A percentile compares a stretch with the other conserved stretches of the same genome.
Evolutionary conservation across 2,888 invertebrate species (phyloP).

Genomic region (Lysandra coridon): DNA sequence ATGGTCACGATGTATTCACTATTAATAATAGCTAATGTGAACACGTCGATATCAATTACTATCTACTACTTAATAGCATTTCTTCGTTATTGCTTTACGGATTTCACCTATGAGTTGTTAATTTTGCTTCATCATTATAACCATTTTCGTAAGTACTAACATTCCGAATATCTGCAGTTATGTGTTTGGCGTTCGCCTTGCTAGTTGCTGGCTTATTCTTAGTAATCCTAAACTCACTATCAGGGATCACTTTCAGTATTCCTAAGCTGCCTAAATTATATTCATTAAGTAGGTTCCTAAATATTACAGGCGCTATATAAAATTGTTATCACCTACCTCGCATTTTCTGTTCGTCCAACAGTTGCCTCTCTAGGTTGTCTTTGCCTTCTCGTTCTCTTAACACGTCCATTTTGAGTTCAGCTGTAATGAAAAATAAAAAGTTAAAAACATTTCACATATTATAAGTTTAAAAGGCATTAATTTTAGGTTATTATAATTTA

Average conservation of each 20-base stretch:
- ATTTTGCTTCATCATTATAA: not conserved
- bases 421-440: conserved; percentile 80
- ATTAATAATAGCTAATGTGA: conserved; percentile 72
- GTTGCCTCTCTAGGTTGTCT: conserved; percentile 95
- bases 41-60: conserved; percentile 9
- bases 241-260: too few species aligned
- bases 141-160: not conserved
- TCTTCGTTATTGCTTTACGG: not conserved
- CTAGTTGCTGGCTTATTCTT: too few species aligned
- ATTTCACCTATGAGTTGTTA: not conserved
- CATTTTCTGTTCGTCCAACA: conserved; percentile 95
- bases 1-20: conserved; percentile 73
- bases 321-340: conserved; percentile 87
- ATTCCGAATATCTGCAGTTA: not conserved
- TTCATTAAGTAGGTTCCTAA: not conserved
- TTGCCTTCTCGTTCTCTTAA: conserved; percentile 95
- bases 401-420: conserved; percentile 97
- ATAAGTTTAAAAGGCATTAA: too few species aligned
- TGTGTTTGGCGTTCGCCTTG: too few species aligned
- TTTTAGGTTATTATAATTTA: too few species aligned
- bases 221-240: too few species aligned
- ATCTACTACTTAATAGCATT: conserved; percentile 22
- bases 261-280: too few species aligned
- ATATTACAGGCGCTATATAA: conserved; percentile 13
- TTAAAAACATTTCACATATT: not conserved